These are phyloP conservation scores for Heliconius congener DNA, from an alignment of 1,140 invertebrate species.

Conservation along the genomic window DNA sequence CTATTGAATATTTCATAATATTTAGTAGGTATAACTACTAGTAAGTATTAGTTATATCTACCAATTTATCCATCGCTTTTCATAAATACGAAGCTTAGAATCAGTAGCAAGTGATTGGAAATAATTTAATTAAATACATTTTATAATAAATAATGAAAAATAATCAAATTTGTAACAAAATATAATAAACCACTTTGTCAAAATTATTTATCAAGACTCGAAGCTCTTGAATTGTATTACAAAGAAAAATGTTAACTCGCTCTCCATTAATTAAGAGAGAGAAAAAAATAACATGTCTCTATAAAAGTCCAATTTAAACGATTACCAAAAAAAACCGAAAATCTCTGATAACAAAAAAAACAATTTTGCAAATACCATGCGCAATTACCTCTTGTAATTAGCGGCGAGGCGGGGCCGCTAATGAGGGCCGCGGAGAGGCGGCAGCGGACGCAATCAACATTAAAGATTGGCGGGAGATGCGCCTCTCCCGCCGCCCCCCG, in stretches of 20 bases:
- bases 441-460: conserved; percentile 77
- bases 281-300: neutral
- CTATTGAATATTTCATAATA: too few species aligned
- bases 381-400: conserved; percentile 75
- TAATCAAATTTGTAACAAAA: too few species aligned
- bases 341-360: conserved; percentile 51
- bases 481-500: conserved; percentile 44
- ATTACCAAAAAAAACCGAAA: conserved; percentile 35
- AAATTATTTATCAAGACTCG: neutral
- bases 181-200: too few species aligned
- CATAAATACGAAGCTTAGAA: too few species aligned
- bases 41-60: too few species aligned
- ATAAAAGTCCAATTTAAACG: conserved; percentile 26
- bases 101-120: too few species aligned
- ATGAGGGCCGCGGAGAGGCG: conserved; percentile 75
- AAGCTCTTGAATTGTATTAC: neutral
- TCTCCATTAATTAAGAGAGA: neutral
- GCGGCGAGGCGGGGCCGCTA: conserved; percentile 77
- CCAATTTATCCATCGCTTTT: too few species aligned
- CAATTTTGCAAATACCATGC: conserved; percentile 22
- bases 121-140: too few species aligned
- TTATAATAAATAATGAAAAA: too few species aligned
- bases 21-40: too few species aligned
- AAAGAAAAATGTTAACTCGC: neutral
- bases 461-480: conserved; percentile 81